Conservation (phyloP, 2,888 invertebrate species). For the Conomelus anceps region DNA sequence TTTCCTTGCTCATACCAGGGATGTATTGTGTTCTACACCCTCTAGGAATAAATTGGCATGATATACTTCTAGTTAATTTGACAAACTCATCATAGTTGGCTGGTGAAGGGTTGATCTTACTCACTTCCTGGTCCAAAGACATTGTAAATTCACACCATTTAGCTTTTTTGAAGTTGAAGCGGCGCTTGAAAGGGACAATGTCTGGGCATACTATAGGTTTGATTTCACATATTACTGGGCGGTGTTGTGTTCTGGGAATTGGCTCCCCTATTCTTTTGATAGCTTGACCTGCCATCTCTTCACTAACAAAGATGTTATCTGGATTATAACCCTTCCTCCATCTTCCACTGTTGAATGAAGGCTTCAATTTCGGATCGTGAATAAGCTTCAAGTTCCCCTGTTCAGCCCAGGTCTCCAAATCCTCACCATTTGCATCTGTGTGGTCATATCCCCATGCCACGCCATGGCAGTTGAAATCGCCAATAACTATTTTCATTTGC, state of each 20-base stretch:
- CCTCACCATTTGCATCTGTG: not conserved
- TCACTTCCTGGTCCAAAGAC: too few relatives aligned
- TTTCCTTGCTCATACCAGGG: too few relatives aligned
- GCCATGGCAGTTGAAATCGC: slow-evolving; percentile 25
- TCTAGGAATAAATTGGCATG: too few relatives aligned
- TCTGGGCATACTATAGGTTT: slow-evolving; percentile 15
- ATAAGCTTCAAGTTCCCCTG: slow-evolving; percentile 12
- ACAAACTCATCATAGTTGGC: too few relatives aligned
- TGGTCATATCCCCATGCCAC: slow-evolving; percentile 22
- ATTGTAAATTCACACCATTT: too few relatives aligned
- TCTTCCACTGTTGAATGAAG: slow-evolving; percentile 22
- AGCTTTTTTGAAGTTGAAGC: too few relatives aligned
- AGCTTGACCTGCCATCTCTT: not conserved
- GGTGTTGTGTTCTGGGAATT: not conserved
- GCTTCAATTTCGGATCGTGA: slow-evolving; percentile 12
- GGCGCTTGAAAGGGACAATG: slow-evolving; percentile 4
- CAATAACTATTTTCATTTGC: slow-evolving; percentile 14
- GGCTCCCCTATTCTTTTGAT: slow-evolving; percentile 13
- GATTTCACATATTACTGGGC: slow-evolving; percentile 17
- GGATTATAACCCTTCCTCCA: slow-evolving; percentile 21
- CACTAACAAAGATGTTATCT: slow-evolving; percentile 16
- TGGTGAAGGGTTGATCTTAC: too few relatives aligned
- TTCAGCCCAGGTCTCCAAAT: slow-evolving; percentile 17
- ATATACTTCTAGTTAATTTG: too few relatives aligned
- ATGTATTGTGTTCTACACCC: too few relatives aligned